Evolutionary conservation across 2,888 invertebrate genomes (phyloP).

Genomic region (Aradus depressus): DNA sequence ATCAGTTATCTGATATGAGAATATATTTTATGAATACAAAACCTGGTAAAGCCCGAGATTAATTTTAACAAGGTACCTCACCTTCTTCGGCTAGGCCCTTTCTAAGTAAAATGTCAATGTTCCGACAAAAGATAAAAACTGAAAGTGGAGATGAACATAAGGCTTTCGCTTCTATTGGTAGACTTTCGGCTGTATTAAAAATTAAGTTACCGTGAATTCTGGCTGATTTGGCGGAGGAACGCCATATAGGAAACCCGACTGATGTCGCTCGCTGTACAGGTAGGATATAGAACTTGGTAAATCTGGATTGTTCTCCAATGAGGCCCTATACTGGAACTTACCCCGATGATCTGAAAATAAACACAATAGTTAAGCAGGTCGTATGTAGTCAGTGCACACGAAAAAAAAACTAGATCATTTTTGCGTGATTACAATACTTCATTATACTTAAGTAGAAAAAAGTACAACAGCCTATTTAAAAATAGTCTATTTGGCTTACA

Average conservation of each 20-base stretch:
- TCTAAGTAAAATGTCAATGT: background rate
- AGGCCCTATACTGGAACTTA: slow-evolving; percentile 61
- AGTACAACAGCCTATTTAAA: too few relatives aligned
- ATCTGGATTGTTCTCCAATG: slow-evolving; percentile 66
- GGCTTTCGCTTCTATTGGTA: background rate
- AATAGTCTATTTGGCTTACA: too few relatives aligned
- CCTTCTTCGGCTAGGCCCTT: background rate
- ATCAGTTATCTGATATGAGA: too few relatives aligned
- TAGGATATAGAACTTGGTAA: slow-evolving; percentile 78
- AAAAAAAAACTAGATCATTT: background rate
- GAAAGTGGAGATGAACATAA: background rate
- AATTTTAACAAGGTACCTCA: background rate
- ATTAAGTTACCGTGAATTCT: slow-evolving; percentile 3
- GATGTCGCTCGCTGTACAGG: slow-evolving; percentile 64
- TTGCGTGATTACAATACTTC: background rate
- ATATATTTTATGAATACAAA: too few relatives aligned
- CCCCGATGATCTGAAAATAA: slow-evolving; percentile 30
- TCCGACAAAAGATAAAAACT: background rate
- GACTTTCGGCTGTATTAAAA: background rate
- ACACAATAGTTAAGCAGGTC: background rate
- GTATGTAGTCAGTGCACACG: background rate
- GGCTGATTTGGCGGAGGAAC: slow-evolving; percentile 51
- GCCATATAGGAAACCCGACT: slow-evolving; percentile 72
- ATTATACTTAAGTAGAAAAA: too few relatives aligned
- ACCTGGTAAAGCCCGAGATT: background rate